Percentiles rank a stretch among this genome's conserved stretches.
Evolutionary conservation across 2,797 vertebrate genomes (phyloP).

Genomic region (Furcifer pardalis): DNA sequence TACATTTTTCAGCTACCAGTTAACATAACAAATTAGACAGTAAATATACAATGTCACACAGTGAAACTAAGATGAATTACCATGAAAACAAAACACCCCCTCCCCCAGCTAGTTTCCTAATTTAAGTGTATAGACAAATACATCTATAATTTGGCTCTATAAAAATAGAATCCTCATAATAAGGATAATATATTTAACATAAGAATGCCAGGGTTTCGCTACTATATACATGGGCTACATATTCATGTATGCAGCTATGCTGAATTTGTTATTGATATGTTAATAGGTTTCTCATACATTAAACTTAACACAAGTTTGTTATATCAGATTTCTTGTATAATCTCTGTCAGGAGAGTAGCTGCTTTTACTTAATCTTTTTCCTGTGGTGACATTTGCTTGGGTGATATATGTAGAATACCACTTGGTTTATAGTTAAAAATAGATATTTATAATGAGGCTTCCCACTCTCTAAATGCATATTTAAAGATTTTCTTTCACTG

Average conservation of each 20-base stretch:
- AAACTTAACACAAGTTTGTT: neutral
- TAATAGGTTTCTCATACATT: neutral
- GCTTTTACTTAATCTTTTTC: slow-evolving; percentile 53
- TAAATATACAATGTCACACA: slow-evolving; percentile 25
- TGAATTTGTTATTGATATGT: slow-evolving; percentile 5
- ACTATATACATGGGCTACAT: neutral
- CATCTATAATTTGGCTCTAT: neutral
- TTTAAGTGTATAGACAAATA: neutral
- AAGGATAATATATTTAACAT: neutral
- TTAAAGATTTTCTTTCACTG: slow-evolving; percentile 16
- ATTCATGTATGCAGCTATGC: neutral
- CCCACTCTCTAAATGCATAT: neutral
- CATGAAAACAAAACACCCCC: neutral
- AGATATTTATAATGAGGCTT: slow-evolving; percentile 31
- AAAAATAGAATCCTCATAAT: neutral
- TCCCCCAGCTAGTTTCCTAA: neutral
- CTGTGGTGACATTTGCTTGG: slow-evolving; percentile 45
- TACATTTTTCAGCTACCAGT: slow-evolving; percentile 15
- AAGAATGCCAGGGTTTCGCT: neutral
- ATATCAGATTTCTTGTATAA: slow-evolving; percentile 32
- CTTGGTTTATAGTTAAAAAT: slow-evolving; percentile 32
- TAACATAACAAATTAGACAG: neutral
- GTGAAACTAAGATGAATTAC: slow-evolving; percentile 13
- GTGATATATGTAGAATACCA: slow-evolving; percentile 35
- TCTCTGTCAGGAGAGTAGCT: slow-evolving; percentile 52